These are phyloP conservation scores for Lepidostoma basale DNA, from an alignment of 1,140 invertebrate genomes.

Conservation along the genomic window DNA sequence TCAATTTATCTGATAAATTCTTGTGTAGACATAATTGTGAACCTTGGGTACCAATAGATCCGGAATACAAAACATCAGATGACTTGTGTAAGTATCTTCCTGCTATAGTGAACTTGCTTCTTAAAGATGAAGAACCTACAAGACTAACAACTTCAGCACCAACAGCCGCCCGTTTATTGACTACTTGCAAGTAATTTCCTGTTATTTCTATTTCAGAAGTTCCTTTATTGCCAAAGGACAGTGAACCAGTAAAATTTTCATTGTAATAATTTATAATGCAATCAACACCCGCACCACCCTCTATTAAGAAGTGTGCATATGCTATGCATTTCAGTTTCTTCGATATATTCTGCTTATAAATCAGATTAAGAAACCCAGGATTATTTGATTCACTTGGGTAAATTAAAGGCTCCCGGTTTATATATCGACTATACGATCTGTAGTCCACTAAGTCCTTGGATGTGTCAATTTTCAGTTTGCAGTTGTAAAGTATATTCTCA, in stretches of 20 bases:
- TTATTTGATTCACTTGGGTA: constrained; percentile 26
- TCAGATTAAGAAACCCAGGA: constrained; percentile 26
- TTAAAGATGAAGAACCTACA: not conserved
- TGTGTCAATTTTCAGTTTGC: constrained; percentile 34
- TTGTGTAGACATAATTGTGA: constrained; percentile 38
- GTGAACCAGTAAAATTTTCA: constrained; percentile 34
- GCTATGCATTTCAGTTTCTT: constrained; percentile 29
- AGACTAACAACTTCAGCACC: constrained; percentile 38
- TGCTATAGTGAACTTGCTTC: constrained; percentile 21
- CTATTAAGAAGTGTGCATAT: constrained; percentile 21
- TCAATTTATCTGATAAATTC: constrained; percentile 23
- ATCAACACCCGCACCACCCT: constrained; percentile 22
- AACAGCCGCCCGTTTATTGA: constrained; percentile 27
- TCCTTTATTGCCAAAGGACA: constrained; percentile 19
- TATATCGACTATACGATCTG: constrained; percentile 30
- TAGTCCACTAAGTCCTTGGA: constrained; percentile 16
- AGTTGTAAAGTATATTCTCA: constrained; percentile 25
- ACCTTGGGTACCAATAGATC: constrained; percentile 31
- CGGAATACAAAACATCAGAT: constrained; percentile 14
- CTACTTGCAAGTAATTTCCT: constrained; percentile 35
- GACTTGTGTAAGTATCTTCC: constrained; percentile 29
- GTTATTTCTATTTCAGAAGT: constrained; percentile 24
- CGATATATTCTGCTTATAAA: constrained; percentile 26
- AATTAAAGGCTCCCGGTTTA: constrained; percentile 33
- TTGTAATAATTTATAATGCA: constrained; percentile 38